Base-by-base conservation (phyloP, 2,797 vertebrate genomes). In the Allobates femoralis region DNA sequence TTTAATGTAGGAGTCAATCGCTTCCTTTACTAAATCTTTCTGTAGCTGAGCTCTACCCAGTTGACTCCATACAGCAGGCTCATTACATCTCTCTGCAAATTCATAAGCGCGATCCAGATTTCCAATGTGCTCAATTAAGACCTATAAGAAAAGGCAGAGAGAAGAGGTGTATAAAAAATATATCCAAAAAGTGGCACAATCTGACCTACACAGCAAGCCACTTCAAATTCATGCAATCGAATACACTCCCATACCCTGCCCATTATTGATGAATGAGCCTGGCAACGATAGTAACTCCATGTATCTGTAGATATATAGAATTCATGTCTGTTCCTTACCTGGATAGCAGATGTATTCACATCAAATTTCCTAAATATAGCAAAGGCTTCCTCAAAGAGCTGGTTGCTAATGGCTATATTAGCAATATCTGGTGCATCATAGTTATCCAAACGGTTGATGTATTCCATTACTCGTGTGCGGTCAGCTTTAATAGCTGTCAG, bases 401-500 rank as follows among this genome's bases (percentile, higher is more conserved):
- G 95, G 60, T 97, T 98, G 91, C 97, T 98, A 91, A 98, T 95
- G 82, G 97, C 97, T 23, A 98, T 98, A 91, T 97, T 97, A 1
- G 97, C 97, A 1, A 99, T 98, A 90, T 98, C 97, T 0, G 96
- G 97, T 8, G 97, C 97, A 4, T 99, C 97, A 0, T 97, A 98
- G 92, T 97, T 98, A 92, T 99, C 97, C 88, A 99, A 94, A 2
- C 96, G 96, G 89, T 95, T 99, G 89, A 99, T 96, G 90, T 99
- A 99, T 82, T 98, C 97, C 97, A 99, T 99, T 3, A 99, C 97
- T 0, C 96, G 95, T 1, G 96, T 97, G 60, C 94, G 94, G 90
- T 99, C 97, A 5, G 96, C 97, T 93, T 99, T 99, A 88, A 99
- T 98, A 86, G 97, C 97, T 0, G 97, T 99, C 90, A 99, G 93